These are phyloP conservation scores for Frankliniella fusca DNA, from an alignment of 2,888 invertebrate species.

Conservation along the genomic window DNA sequence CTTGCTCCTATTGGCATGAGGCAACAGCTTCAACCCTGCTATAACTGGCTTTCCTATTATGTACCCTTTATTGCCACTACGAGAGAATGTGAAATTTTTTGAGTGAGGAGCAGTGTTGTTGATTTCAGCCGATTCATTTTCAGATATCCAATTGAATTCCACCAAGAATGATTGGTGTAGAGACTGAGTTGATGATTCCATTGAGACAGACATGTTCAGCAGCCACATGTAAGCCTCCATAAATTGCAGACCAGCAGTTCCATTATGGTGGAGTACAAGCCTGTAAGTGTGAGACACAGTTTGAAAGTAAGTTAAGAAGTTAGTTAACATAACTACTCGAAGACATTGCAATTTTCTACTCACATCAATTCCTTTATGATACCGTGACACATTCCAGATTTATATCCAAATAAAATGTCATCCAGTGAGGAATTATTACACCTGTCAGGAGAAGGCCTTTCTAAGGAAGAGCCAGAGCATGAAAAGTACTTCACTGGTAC, in stretches of 20 bases:
- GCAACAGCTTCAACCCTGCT: conserved; percentile 47
- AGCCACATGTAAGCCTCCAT: conserved; percentile 48
- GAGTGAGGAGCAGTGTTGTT: neutral
- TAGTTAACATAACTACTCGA: neutral
- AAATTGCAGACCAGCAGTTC: conserved; percentile 49
- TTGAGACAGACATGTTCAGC: conserved; percentile 42
- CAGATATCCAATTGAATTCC: conserved; percentile 41
- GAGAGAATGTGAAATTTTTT: neutral
- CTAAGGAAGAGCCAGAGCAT: conserved; percentile 40
- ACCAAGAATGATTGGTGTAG: conserved; percentile 44
- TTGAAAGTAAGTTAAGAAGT: neutral
- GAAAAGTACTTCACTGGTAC: conserved; percentile 40
- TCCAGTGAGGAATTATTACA: neutral
- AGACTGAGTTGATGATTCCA: conserved; percentile 37
- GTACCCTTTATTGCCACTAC: conserved; percentile 78
- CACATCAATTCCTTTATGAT: neutral
- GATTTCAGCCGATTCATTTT: conserved; percentile 39
- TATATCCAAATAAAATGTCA: neutral
- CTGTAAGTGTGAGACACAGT: conserved; percentile 33
- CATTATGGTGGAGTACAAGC: conserved; percentile 50
- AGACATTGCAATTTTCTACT: neutral
- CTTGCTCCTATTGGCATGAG: conserved; percentile 35
- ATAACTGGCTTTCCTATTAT: conserved; percentile 60
- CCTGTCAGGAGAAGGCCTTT: neutral
- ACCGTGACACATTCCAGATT: neutral